Evolutionary conservation across 2,113 vertebrate species (phyloP).

Genomic region (Oryzias melastigma): DNA sequence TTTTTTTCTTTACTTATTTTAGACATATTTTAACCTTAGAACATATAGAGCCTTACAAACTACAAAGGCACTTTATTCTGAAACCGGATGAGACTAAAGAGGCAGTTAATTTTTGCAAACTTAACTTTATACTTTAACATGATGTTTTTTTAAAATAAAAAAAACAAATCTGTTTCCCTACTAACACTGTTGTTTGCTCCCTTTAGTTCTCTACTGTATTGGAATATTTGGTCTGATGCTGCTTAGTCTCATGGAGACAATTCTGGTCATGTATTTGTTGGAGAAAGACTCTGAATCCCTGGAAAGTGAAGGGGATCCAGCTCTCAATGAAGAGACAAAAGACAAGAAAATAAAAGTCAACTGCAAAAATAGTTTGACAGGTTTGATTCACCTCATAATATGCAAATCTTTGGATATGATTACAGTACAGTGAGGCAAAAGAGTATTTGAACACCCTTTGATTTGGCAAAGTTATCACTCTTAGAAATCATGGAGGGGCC

Average conservation of each 20-base stretch:
- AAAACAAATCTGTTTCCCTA: no score
- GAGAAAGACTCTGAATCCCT: conserved; percentile 31
- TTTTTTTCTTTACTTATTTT: no score
- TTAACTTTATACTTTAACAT: neutral
- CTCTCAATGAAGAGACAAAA: neutral
- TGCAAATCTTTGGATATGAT: neutral
- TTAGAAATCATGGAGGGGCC: no score
- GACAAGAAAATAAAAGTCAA: neutral
- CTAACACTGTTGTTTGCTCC: neutral
- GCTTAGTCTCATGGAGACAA: conserved; percentile 75
- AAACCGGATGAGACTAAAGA: neutral
- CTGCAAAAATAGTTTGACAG: neutral
- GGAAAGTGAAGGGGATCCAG: neutral
- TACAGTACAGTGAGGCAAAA: neutral
- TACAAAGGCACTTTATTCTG: no score
- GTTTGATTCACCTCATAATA: conserved; percentile 3
- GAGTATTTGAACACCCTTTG: no score
- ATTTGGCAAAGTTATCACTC: no score
- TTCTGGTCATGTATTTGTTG: conserved; percentile 66
- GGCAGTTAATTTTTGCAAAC: neutral
- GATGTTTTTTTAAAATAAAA: accelerated
- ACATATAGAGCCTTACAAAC: no score
- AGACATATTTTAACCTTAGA: no score
- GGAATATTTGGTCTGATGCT: conserved; percentile 78
- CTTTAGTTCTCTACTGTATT: conserved; percentile 48